Base-by-base conservation (phyloP, 2,113 vertebrate species). In the Phrynosoma blainvillii region DNA sequence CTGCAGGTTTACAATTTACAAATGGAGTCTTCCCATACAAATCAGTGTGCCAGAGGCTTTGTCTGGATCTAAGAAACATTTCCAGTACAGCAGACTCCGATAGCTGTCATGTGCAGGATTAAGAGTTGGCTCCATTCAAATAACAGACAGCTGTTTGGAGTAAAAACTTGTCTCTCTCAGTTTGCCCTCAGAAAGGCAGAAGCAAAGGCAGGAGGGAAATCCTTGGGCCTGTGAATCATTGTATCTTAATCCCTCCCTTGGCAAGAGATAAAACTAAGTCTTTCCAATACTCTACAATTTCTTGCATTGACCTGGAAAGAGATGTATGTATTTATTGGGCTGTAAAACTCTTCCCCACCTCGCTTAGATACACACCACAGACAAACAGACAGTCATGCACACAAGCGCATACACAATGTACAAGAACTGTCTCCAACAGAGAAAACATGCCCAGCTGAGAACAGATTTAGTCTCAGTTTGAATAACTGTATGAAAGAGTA, bases 141-240 rank as follows among this genome's bases (percentile, higher is more conserved):
- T 95, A 95, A 93, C 94, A 96, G 94, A 92, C 95, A 96, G 95
- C 96, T 96, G 96, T 94, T 95, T 93, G 94, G 94, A 96, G 92
- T 92, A 93, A 93, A 62, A 93, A 95, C 89, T 92, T 89, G 78
- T 95, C 94, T 96, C 93, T 93, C 92, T 90, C 94, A 94, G 93
- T 95, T 94, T 94, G 87, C 89, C 89, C 89, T 95, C 96, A 94
- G 95, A 91, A 71, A 71, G 68, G 68, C 68, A 71, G 68, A 71
- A 71, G 68, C 68, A 71, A 71, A 71, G 68, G 25, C 68, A 27
- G 68, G 68, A 30, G 66, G 27, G 27, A 30, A 87, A 90, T 89
- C 79, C 89, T 87, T 79, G 91, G 89, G 93, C 94, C 94, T 96
- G 96, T 95, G 95, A 96, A 96, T 96, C 93, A 95, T 91, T 94